Conservation (phyloP, 2,113 vertebrate species). For the Oncorhynchus tshawytscha region DNA sequence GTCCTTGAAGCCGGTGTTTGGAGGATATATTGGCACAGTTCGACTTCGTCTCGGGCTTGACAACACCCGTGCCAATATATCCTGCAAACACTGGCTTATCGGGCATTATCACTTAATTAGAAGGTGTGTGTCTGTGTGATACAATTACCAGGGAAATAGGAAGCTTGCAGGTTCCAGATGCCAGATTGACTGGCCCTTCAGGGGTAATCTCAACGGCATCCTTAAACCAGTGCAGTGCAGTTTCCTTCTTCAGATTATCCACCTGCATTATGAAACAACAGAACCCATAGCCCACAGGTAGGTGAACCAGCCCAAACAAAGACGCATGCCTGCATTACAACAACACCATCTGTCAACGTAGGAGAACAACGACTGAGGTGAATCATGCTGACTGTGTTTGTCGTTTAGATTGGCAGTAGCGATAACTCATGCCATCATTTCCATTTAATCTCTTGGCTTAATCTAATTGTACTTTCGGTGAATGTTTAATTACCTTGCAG, state of each 20-base stretch:
- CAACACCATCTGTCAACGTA: constrained; percentile 15
- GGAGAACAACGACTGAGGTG: too few relatives aligned
- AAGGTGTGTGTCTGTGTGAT: neutral
- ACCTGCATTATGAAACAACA: constrained; percentile 69
- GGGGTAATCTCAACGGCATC: constrained; percentile 79
- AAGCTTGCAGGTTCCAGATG: constrained; percentile 83
- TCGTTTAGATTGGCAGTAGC: too few relatives aligned
- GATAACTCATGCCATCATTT: too few relatives aligned
- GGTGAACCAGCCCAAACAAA: neutral
- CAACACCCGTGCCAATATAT: too few relatives aligned
- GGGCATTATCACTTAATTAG: too few relatives aligned
- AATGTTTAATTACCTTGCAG: constrained; percentile 83
- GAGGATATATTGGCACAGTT: too few relatives aligned
- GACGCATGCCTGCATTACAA: neutral
- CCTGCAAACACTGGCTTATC: too few relatives aligned
- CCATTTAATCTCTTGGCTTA: too few relatives aligned
- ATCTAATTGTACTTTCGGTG: too few relatives aligned
- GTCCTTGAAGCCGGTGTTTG: too few relatives aligned
- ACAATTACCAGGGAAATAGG: constrained; percentile 80
- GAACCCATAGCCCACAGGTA: neutral
- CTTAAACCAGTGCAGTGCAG: constrained; percentile 89
- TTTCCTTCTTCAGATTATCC: constrained; percentile 92
- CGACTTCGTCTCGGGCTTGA: too few relatives aligned
- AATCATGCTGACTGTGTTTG: too few relatives aligned
- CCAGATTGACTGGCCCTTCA: constrained; percentile 78